Evolutionary conservation across 2,113 vertebrate species (phyloP).

Genomic region (Pungitius pungitius): DNA sequence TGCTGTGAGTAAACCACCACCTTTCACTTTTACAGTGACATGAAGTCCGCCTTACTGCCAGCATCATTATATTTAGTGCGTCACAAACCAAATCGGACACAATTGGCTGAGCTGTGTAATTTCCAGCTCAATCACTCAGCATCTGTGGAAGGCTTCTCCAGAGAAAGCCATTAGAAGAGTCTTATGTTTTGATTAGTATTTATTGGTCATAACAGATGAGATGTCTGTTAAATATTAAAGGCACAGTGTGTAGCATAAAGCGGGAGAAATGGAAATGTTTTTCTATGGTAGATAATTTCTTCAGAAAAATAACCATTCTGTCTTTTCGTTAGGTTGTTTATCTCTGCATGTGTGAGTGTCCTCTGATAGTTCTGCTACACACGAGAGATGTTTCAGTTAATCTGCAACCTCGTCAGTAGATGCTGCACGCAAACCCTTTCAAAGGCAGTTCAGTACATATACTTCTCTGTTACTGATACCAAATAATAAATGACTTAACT

Average conservation of each 20-base stretch:
- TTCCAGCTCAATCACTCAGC: constrained; percentile 11
- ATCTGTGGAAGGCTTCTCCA: neutral
- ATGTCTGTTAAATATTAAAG: neutral
- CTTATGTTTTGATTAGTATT: fast-evolving
- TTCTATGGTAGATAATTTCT: neutral
- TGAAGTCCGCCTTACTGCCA: constrained; percentile 15
- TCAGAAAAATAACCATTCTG: neutral
- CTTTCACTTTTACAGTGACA: constrained; percentile 17
- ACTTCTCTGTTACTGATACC: neutral
- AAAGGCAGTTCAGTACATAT: neutral
- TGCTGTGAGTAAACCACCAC: constrained; percentile 84
- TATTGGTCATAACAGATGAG: neutral
- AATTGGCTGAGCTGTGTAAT: constrained; percentile 28
- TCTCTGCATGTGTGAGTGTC: neutral
- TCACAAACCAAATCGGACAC: constrained; percentile 10
- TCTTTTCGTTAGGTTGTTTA: neutral
- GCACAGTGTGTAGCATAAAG: neutral
- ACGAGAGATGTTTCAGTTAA: neutral
- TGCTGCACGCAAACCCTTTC: neutral
- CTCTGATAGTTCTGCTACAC: neutral
- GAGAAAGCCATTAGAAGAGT: constrained; percentile 3
- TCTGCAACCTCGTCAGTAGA: neutral
- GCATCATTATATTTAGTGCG: constrained; percentile 34
- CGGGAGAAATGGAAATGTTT: neutral
- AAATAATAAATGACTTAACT: neutral